These are phyloP conservation scores for Drosophila baimaii DNA, from an alignment of 1,140 invertebrate genomes.

Conservation along the genomic window DNA sequence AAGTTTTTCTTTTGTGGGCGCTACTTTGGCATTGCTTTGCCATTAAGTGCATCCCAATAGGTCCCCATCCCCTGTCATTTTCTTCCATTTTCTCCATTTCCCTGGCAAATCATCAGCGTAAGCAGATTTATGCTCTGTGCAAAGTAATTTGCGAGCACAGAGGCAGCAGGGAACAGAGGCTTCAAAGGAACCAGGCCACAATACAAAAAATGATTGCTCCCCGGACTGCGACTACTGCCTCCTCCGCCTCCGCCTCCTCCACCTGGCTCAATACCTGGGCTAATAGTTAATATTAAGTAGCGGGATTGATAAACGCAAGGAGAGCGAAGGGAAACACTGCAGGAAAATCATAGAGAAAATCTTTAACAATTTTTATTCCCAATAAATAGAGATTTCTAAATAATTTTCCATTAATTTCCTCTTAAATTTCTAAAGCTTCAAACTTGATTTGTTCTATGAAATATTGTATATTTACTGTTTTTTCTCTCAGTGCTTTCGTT, in stretches of 20 bases:
- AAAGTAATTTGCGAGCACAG: conserved; percentile 45
- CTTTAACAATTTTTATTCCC: neutral
- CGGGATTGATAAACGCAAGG: neutral
- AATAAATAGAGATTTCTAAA: neutral
- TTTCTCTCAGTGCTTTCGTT: conserved; percentile 18
- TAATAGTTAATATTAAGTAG: conserved; percentile 60
- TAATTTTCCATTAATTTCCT: too few species aligned
- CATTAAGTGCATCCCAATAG: conserved; percentile 34
- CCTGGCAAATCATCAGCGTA: conserved; percentile 51
- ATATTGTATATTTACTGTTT: too few species aligned
- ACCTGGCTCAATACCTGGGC: conserved; percentile 20
- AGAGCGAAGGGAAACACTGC: neutral
- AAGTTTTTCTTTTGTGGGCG: conserved; percentile 11
- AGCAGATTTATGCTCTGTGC: conserved; percentile 61
- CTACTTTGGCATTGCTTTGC: conserved; percentile 36
- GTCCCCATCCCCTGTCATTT: conserved; percentile 4
- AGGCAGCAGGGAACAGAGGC: too few species aligned
- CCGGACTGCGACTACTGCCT: conserved; percentile 10
- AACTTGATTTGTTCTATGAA: too few species aligned
- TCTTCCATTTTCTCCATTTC: conserved; percentile 4
- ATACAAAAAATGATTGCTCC: conserved; percentile 58
- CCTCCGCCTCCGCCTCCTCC: neutral
- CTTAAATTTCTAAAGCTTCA: too few species aligned
- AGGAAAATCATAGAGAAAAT: neutral
- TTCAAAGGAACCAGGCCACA: conserved; percentile 48